A percentile compares a stretch with the other conserved stretches of the same genome.
These are phyloP conservation scores for Gymnoscopelus microlampas DNA, from an alignment of 2,797 vertebrate species.

Conservation along the genomic window DNA sequence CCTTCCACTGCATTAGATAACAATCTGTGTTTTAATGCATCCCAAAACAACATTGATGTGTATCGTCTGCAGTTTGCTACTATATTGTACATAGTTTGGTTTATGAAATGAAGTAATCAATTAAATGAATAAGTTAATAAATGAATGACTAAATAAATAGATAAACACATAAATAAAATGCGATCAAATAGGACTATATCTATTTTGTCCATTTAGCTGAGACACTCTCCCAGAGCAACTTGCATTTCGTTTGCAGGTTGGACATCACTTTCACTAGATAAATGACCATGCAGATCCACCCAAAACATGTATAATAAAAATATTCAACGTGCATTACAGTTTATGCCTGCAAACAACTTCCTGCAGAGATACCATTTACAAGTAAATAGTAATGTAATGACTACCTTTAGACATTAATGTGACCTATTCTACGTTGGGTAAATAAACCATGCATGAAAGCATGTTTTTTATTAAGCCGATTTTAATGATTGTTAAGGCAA, in stretches of 20 bases:
- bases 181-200: too few species aligned
- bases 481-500: conserved; percentile 65
- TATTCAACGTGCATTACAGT: not conserved
- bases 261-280: too few species aligned
- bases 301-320: too few species aligned
- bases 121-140: too few species aligned
- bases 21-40: too few species aligned
- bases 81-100: not conserved
- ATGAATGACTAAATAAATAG: too few species aligned
- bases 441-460: conserved; percentile 1
- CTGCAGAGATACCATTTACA: not conserved
- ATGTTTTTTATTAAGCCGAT: conserved; percentile 8
- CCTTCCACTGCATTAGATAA: too few species aligned
- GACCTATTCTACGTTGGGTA: not conserved
- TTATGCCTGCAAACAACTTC: not conserved
- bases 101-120: not conserved
- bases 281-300: too few species aligned
- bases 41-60: not conserved
- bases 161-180: too few species aligned
- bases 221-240: too few species aligned
- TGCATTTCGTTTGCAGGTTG: too few species aligned
- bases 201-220: too few species aligned
- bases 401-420: not conserved
- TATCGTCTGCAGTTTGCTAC: not conserved
- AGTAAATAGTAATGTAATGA: not conserved